Conservation (phyloP, 2,113 vertebrate genomes). For the Pomatorhinus ruficollis region DNA sequence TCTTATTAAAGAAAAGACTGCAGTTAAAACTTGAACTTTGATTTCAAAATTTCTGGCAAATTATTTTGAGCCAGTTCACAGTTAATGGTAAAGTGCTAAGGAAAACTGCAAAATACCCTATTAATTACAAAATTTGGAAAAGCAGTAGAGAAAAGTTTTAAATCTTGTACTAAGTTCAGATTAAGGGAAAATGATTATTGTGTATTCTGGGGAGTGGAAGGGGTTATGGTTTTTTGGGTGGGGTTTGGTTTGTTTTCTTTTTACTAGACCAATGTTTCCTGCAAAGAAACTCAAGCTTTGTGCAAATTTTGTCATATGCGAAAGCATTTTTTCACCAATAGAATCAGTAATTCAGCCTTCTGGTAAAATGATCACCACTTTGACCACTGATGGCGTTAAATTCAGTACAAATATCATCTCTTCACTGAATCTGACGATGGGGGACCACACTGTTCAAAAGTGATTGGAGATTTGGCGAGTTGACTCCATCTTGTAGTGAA, state of each 20-base stretch:
- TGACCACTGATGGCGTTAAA: neutral
- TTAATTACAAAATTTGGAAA: neutral
- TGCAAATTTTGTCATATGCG: neutral
- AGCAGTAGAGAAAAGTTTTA: neutral
- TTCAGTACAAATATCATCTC: neutral
- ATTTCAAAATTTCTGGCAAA: neutral
- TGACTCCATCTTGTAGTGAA: neutral
- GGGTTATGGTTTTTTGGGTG: too few relatives aligned
- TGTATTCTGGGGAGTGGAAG: accelerated
- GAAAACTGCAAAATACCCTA: neutral
- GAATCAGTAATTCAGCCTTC: neutral
- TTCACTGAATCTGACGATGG: neutral
- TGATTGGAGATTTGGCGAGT: neutral
- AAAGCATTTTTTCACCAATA: neutral
- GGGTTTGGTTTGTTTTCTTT: accelerated
- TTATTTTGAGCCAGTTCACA: neutral
- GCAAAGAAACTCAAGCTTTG: neutral
- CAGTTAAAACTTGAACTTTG: neutral
- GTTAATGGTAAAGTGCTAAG: neutral
- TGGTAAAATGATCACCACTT: neutral
- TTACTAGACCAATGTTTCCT: neutral
- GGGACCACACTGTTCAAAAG: neutral
- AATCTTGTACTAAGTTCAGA: neutral
- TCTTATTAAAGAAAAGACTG: neutral
- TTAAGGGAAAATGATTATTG: neutral